A percentile compares a stretch with the other conserved stretches of the same genome.
Conservation (phyloP, 2,888 invertebrate species). For the Strigamia transsilvanica region DNA sequence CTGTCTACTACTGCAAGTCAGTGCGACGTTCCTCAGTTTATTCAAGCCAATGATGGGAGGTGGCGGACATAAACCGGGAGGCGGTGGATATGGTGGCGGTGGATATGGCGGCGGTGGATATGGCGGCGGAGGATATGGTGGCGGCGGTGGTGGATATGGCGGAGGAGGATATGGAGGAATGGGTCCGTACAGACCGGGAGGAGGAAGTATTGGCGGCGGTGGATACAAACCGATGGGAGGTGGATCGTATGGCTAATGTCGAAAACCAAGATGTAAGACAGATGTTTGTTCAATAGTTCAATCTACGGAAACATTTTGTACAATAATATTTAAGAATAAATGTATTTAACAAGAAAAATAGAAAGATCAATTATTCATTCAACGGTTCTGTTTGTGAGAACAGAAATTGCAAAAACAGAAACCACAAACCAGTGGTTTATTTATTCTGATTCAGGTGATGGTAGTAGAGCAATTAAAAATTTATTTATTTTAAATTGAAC, state of each 20-base stretch:
- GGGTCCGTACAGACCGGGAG: neutral
- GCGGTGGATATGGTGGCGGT: neutral
- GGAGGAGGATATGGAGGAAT: neutral
- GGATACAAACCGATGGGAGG: neutral
- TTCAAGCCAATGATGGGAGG: constrained; percentile 9
- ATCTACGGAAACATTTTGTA: too few species aligned
- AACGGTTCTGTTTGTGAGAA: too few species aligned
- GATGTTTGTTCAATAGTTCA: too few species aligned
- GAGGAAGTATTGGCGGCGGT: neutral
- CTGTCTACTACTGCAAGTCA: neutral
- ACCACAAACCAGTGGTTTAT: too few species aligned
- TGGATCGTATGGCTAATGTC: neutral
- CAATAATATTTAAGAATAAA: too few species aligned
- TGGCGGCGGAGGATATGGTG: neutral
- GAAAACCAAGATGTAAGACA: neutral
- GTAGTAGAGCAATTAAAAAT: too few species aligned
- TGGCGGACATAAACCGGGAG: neutral
- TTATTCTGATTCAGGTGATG: too few species aligned
- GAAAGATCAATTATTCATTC: too few species aligned
- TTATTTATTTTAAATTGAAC: too few species aligned
- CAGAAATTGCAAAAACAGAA: too few species aligned
- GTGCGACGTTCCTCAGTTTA: neutral
- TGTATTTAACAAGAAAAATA: too few species aligned
- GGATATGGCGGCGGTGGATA: neutral
- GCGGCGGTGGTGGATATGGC: neutral